Evolutionary conservation across 2,113 vertebrate genomes (phyloP).

Genomic region (Paramisgurnus dabryanus): DNA sequence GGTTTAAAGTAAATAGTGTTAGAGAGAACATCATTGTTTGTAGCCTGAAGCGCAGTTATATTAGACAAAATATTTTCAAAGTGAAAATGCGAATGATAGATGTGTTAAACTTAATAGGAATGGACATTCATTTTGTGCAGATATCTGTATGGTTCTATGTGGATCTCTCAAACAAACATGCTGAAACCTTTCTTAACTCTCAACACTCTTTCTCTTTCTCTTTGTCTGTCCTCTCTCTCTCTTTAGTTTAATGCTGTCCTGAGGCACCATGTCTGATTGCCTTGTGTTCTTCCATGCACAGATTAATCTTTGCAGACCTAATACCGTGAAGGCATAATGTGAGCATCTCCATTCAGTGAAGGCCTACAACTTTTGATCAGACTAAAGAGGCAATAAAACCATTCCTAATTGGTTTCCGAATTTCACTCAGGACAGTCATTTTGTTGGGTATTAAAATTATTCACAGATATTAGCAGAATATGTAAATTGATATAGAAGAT

Average conservation of each 20-base stretch:
- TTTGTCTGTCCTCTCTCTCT: neutral
- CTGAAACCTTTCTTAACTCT: too few relatives aligned
- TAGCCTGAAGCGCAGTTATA: too few relatives aligned
- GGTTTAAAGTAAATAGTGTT: too few relatives aligned
- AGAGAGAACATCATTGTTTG: too few relatives aligned
- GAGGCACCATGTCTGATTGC: slow-evolving; percentile 50
- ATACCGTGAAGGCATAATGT: slow-evolving; percentile 24
- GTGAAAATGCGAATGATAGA: too few relatives aligned
- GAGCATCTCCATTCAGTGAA: slow-evolving; percentile 13
- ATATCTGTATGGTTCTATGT: too few relatives aligned
- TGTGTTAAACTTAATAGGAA: too few relatives aligned
- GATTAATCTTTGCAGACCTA: slow-evolving; percentile 62
- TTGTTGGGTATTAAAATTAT: slow-evolving; percentile 51
- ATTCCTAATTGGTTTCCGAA: slow-evolving; percentile 56
- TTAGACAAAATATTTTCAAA: too few relatives aligned
- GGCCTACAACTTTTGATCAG: slow-evolving; percentile 42
- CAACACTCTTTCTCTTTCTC: neutral
- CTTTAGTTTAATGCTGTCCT: neutral
- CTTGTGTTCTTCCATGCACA: slow-evolving; percentile 52
- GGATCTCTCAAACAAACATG: too few relatives aligned
- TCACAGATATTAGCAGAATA: slow-evolving; percentile 59
- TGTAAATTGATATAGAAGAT: slow-evolving; percentile 55
- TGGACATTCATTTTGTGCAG: neutral
- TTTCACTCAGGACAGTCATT: slow-evolving; percentile 53
- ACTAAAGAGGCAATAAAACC: slow-evolving; percentile 13